Evolutionary conservation across 2,888 invertebrate genomes (phyloP), one percentile per base, ranked within the genome.

Genomic region (Girardia tigrina): DNA sequence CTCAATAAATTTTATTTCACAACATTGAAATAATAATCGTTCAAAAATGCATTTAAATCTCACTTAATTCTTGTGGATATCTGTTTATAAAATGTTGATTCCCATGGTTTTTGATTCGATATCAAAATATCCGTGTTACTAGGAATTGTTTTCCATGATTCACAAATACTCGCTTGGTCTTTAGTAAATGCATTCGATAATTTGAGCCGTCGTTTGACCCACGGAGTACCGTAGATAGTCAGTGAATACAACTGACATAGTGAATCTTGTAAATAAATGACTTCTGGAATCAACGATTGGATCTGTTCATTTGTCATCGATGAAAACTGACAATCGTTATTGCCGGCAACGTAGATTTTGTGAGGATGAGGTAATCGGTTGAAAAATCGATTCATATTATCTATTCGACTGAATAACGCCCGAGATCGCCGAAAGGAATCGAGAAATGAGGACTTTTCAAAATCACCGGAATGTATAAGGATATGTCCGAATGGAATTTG

Each of bases 261-360:
- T 1, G 79, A 79, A 76, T 82, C 81, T 75, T 80, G 81, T 8
- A 82, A 79, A 78, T 82, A 82, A 14, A 78, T 79, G n/a, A 79
- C 80, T 74, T 79, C 77, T n/a, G 79, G 77, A 14, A 82, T 74
- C 8, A 78, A 73, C 8, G 78, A 75, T 71, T 80, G 79, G 27
- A 82, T 78, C 16, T 79, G 76, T 12, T 80, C 78, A 20, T 74
- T 69, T 16, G 77, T 71, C 27, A 26, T 72, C 23, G 72, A 75
- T 2, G 78, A 79, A 20, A 82, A 79, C 71, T 79, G 79, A 28
- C 79, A 73, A 36, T 82, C 82, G 78, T 82, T 82, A 78, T 82
- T 82, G 12, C 82, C 82, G 16, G 81, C 80, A 0, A 82, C 82
- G 75, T 82, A 81, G 29, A 82, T 78, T 77, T 81, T 82, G 70